A percentile compares a stretch with the other conserved stretches of the same genome.
phyloP scores from a whole-genome alignment of 2,113 vertebrate genomes.

The Thalassarche chlororhynchos region DNA sequence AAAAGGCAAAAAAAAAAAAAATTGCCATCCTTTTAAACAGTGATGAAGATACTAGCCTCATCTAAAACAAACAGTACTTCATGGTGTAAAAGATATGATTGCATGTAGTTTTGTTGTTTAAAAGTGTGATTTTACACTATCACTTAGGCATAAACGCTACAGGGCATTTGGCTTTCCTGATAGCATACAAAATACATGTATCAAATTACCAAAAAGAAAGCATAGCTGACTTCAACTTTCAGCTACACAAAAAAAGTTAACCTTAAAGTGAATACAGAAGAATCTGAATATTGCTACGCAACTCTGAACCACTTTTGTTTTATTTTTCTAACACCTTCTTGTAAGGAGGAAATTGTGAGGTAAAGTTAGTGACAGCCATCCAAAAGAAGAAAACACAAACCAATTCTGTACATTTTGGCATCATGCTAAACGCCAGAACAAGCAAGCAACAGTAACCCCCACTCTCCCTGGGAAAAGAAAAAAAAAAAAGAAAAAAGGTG shows the following conservation, averaged over 20 bases:
- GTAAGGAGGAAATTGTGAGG: neutral
- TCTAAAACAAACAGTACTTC: neutral
- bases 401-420: neutral
- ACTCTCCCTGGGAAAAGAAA: neutral
- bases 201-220: neutral
- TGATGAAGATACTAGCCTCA: neutral
- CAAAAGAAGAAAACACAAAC: neutral
- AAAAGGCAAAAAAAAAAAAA: neutral
- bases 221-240: neutral
- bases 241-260: neutral
- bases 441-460: neutral
- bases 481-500: neutral
- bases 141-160: neutral
- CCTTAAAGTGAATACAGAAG: neutral
- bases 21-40: neutral
- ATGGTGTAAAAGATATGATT: neutral
- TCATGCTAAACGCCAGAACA: constrained; percentile 52
- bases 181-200: neutral
- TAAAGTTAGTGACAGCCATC: constrained; percentile 63
- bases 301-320: neutral
- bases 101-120: neutral
- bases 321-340: neutral
- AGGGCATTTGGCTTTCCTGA: neutral
- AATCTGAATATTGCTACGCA: neutral
- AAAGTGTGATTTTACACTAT: neutral